Evolutionary conservation across 2,797 vertebrate species (phyloP).

Genomic region (Spheniscus humboldti): DNA sequence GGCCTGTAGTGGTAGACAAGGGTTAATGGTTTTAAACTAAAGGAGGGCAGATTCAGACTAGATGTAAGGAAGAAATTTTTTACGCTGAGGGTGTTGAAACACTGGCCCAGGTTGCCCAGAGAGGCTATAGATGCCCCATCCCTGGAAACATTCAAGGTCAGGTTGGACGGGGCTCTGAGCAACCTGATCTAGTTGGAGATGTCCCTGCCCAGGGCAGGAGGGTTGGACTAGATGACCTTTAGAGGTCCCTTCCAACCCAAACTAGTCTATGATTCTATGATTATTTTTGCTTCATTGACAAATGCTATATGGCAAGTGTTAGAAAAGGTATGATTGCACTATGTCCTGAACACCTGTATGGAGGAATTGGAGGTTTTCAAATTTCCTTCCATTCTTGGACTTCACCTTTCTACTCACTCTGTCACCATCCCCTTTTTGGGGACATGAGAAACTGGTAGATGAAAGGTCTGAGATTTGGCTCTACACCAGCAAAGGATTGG

Average conservation of each 20-base stretch:
- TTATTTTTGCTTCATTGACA: neutral
- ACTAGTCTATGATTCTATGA: neutral
- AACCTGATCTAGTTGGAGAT: neutral
- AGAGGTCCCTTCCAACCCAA: neutral
- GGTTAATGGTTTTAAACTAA: neutral
- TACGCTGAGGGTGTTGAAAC: accelerated
- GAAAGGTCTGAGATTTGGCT: neutral
- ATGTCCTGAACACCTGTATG: neutral
- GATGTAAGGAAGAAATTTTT: neutral
- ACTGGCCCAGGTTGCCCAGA: neutral
- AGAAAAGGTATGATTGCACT: neutral
- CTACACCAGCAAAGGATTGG: neutral
- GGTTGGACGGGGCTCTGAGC: neutral
- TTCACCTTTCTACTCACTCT: neutral
- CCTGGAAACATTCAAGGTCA: neutral
- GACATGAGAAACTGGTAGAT: neutral
- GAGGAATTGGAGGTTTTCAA: neutral
- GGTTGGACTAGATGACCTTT: neutral
- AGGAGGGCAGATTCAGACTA: neutral
- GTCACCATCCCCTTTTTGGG: neutral
- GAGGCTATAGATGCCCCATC: neutral
- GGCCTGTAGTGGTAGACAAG: neutral
- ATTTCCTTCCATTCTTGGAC: neutral
- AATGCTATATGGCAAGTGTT: neutral
- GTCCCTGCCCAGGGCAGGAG: neutral